phyloP scores from a whole-genome alignment of 2,113 vertebrate genomes.

The Grammomys surdaster region DNA sequence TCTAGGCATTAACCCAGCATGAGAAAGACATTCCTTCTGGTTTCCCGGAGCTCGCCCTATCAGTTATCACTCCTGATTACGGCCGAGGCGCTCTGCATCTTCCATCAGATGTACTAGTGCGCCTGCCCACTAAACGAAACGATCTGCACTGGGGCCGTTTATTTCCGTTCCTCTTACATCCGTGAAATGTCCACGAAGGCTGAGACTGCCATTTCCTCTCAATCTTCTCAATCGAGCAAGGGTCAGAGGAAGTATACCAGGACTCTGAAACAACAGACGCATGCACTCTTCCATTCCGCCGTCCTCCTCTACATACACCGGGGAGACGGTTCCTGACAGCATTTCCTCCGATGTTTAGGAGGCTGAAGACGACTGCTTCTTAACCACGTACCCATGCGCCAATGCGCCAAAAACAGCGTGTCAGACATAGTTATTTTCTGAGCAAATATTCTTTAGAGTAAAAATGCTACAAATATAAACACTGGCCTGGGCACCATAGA shows the following conservation, averaged over 20 bases:
- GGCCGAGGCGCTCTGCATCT: background rate
- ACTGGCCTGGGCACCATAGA: conserved; percentile 34
- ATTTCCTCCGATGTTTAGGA: conserved; percentile 37
- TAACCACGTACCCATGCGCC: background rate
- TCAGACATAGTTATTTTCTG: conserved; percentile 63
- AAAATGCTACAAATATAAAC: conserved; percentile 57
- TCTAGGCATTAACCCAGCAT: conserved; percentile 18
- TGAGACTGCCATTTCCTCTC: conserved; percentile 50
- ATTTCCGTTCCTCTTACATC: conserved; percentile 64
- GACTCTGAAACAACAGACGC: conserved; percentile 54
- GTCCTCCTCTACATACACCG: background rate
- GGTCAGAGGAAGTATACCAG: conserved; percentile 4
- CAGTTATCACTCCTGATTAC: conserved; percentile 2
- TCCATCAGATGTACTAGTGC: background rate
- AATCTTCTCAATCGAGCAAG: conserved; percentile 61
- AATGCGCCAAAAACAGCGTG: background rate
- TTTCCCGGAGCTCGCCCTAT: background rate
- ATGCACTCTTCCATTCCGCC: conserved; percentile 1
- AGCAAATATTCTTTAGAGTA: conserved; percentile 54
- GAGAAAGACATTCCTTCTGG: conserved; percentile 33
- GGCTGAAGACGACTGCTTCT: background rate
- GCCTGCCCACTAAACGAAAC: background rate
- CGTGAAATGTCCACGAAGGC: conserved; percentile 59
- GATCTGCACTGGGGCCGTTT: conserved; percentile 46
- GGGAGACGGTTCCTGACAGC: conserved; percentile 18